Percentiles rank a stretch among this genome's conserved stretches.
phyloP scores from a whole-genome alignment of 2,888 invertebrate species.

The Sminthurides aquaticus region DNA sequence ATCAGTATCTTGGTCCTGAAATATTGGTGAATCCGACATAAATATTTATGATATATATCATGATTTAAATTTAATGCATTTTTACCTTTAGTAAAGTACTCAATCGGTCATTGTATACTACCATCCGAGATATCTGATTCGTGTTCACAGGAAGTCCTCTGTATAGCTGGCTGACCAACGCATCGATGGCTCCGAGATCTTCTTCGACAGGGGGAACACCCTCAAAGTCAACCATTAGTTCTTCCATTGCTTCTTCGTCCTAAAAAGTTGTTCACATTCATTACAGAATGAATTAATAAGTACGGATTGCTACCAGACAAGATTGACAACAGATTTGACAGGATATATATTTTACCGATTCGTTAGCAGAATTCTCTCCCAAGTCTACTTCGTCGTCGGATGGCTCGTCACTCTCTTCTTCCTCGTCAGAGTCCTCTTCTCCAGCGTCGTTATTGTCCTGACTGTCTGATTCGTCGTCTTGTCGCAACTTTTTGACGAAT shows the following conservation, averaged over 20 bases:
- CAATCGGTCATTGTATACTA: constrained; percentile 11
- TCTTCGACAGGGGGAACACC: constrained; percentile 15
- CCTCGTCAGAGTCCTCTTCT: constrained; percentile 13
- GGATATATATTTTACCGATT: not conserved
- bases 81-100: constrained; percentile 19
- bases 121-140: not conserved
- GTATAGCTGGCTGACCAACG: constrained; percentile 13
- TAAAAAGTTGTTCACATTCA: not conserved
- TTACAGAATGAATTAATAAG: not conserved
- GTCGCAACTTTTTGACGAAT: not conserved
- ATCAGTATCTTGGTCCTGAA: constrained; percentile 25
- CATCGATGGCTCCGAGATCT: constrained; percentile 11
- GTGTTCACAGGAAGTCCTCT: constrained; percentile 17
- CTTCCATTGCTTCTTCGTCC: constrained; percentile 12
- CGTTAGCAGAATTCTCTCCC: not conserved
- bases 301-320: not conserved
- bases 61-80: not conserved
- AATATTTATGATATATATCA: not conserved
- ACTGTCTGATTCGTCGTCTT: not conserved
- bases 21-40: not conserved
- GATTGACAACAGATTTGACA: not conserved
- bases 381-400: constrained; percentile 26
- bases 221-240: constrained; percentile 17
- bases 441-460: not conserved
- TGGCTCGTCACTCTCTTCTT: constrained; percentile 19